Conservation (phyloP, 2,888 invertebrate genomes). For the Cheilosia vulpina region DNA sequence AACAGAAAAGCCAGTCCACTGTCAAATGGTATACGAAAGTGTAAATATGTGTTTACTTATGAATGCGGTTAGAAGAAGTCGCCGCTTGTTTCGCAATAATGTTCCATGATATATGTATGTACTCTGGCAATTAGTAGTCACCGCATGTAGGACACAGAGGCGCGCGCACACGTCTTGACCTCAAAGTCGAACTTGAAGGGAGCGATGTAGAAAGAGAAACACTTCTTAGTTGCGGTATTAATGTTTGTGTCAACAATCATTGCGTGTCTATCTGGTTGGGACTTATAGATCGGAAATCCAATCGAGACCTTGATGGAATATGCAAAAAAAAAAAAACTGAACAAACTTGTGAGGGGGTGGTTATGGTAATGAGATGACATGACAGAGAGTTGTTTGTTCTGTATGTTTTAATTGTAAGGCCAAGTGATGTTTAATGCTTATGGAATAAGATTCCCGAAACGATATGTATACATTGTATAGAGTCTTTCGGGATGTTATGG, state of each 20-base stretch:
- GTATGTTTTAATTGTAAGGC: neutral
- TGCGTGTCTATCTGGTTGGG: neutral
- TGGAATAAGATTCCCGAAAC: too few relatives aligned
- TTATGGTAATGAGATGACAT: too few relatives aligned
- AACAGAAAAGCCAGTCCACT: neutral
- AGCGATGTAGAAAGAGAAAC: neutral
- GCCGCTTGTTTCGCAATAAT: neutral
- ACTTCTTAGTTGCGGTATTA: neutral
- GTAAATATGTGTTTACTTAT: conserved; percentile 36
- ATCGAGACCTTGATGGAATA: too few relatives aligned
- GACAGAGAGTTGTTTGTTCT: too few relatives aligned
- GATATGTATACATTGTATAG: too few relatives aligned
- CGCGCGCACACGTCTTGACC: neutral
- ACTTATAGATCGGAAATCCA: neutral
- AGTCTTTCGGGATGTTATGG: too few relatives aligned
- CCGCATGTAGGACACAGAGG: neutral
- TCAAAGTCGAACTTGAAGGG: neutral
- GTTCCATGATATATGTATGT: neutral
- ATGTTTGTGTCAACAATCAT: neutral
- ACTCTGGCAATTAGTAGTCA: neutral
- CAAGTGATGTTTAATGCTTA: neutral
- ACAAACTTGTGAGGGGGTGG: neutral
- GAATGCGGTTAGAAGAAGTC: conserved; percentile 8
- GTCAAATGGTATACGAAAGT: conserved; percentile 5
- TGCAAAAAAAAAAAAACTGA: neutral